These are phyloP conservation scores for Notocelia uddmanniana DNA, from an alignment of 2,888 invertebrate species.

Conservation along the genomic window DNA sequence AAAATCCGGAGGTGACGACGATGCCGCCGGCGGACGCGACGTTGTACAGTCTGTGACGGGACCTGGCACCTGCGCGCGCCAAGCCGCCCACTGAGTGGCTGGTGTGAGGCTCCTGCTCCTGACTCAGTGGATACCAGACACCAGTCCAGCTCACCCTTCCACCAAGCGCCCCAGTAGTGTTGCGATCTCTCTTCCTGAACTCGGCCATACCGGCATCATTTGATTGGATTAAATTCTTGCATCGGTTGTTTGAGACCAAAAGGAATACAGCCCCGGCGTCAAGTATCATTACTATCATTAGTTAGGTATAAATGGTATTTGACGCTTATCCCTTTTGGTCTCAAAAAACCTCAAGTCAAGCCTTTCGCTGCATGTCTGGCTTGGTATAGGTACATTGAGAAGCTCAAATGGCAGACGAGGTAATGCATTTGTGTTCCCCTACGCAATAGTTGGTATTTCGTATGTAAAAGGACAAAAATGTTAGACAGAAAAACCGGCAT, in stretches of 20 bases:
- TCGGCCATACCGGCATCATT: too few species aligned
- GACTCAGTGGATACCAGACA: constrained; percentile 55
- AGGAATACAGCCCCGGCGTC: too few species aligned
- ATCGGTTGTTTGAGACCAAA: too few species aligned
- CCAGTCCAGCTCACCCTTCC: constrained; percentile 55
- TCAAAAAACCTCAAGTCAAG: too few species aligned
- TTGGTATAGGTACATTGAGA: background rate
- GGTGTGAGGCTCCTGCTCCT: constrained; percentile 37
- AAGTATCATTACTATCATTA: too few species aligned
- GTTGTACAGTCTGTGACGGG: constrained; percentile 79
- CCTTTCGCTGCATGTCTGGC: background rate
- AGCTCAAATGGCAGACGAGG: background rate
- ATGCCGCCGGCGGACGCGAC: constrained; percentile 73
- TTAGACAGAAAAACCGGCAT: background rate
- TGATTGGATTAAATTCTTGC: too few species aligned
- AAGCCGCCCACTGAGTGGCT: constrained; percentile 24
- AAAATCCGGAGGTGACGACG: constrained; percentile 69
- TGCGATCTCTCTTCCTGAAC: too few species aligned
- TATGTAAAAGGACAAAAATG: too few species aligned
- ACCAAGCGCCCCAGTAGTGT: too few species aligned
- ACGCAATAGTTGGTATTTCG: background rate
- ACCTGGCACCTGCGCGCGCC: constrained; percentile 45
- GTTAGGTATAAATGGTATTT: too few species aligned
- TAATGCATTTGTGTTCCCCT: background rate
- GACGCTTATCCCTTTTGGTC: too few species aligned